These are phyloP conservation scores for Polydrusus cervinus DNA, from an alignment of 2,888 invertebrate species.

Conservation along the genomic window DNA sequence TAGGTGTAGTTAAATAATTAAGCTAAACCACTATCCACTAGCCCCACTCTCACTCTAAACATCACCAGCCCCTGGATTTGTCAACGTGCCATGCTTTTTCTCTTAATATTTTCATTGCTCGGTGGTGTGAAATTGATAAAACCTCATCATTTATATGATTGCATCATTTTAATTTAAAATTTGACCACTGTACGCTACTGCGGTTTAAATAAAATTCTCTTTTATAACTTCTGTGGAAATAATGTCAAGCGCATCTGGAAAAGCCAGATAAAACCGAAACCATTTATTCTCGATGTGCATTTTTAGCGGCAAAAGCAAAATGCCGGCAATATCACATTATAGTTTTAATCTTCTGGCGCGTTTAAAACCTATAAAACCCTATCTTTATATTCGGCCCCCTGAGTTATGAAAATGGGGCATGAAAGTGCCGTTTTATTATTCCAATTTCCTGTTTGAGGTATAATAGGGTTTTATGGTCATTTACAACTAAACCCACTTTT, in stretches of 20 bases:
- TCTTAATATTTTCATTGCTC: no score
- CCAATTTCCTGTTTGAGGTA: not conserved
- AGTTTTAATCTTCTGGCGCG: conserved; percentile 19
- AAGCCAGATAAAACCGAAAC: conserved; percentile 7
- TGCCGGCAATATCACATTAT: conserved; percentile 15
- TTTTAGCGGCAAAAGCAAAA: conserved; percentile 12
- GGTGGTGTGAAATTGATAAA: no score
- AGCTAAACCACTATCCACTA: no score
- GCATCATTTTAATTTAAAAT: no score
- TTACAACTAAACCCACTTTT: not conserved
- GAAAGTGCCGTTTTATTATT: conserved; percentile 6
- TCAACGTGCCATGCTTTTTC: no score
- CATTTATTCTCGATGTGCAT: conserved; percentile 14
- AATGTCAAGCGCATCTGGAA: conserved; percentile 14
- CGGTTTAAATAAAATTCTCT: not conserved
- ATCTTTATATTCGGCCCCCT: conserved; percentile 11
- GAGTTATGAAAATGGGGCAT: conserved; percentile 23
- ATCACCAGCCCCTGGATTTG: no score
- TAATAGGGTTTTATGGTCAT: not conserved
- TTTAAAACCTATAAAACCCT: conserved; percentile 23
- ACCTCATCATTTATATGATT: no score
- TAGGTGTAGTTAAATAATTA: no score
- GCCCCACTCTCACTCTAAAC: no score
- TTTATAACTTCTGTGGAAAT: not conserved
- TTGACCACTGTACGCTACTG: not conserved